Base-by-base conservation (phyloP, 2,113 vertebrate species). In the Puma concolor region DNA sequence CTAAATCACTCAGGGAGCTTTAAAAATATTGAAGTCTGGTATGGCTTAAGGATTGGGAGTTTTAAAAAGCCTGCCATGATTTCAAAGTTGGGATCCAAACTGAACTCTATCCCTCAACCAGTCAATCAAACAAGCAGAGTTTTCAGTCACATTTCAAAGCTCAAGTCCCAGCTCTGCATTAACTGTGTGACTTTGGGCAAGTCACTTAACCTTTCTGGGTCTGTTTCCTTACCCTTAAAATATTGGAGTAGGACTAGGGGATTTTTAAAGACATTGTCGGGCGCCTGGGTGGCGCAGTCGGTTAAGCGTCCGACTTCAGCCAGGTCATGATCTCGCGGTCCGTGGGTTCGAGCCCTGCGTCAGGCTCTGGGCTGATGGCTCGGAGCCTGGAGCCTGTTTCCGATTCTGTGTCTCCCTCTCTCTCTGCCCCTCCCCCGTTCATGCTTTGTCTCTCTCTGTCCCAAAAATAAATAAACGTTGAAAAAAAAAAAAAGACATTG, bases 1-100 rank as follows among this genome's bases (percentile, higher is more conserved):
- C 33, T 64, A 38, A 77, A 79, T 92, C 67, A 76, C 48, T 44
- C 52, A 63, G 21, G 48, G 36, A 84, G 12, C 8, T 71, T 95
- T 84, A 95, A 92, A 94, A 44, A 31, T 67, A 64, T 41, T 67
- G 25, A 88, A 64, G 7, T 84, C 29, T 88, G 21, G 10, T 71
- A 8, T 77, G 76, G 2, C 21, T 88, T 92, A 69, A 69, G 27
- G 21, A 83, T 77, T 10, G n/a, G 52, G 52, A 88, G 71, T 88
- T 96, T 95, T 44, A 38, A 88, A 88, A 94, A 94, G 11, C 60
- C 63, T 77, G 36, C 27, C n/a, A 41, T 84, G 38, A 71, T 92
- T 88, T 83, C 41, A 88, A 88, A 69, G 31, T 69, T 77, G 48
- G 92, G 48, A 67, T 82, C 48, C 57, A 87, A 82, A 88, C 6